Evolutionary conservation across 2,113 vertebrate genomes (phyloP).

Genomic region (Amblyornis subalaris): DNA sequence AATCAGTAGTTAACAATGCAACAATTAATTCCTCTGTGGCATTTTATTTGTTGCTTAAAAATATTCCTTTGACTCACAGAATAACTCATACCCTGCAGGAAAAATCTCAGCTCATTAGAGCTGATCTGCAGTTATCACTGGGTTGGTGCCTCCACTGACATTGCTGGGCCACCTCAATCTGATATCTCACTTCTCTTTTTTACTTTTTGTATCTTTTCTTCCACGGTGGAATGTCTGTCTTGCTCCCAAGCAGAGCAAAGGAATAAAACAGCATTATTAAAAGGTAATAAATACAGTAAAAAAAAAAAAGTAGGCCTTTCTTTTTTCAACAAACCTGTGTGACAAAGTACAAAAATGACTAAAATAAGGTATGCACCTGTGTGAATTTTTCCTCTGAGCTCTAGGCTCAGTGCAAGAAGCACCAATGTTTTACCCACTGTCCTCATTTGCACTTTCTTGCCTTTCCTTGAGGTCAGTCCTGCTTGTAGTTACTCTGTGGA

Average conservation of each 20-base stretch:
- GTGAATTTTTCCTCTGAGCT: background rate
- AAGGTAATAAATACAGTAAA: background rate
- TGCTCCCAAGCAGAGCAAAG: background rate
- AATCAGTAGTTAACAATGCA: constrained; percentile 29
- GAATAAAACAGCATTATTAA: background rate
- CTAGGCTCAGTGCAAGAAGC: background rate
- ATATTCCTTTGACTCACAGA: constrained; percentile 28
- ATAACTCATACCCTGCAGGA: constrained; percentile 13
- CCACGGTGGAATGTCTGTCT: background rate
- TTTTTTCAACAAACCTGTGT: background rate
- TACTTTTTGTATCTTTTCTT: background rate
- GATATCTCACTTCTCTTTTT: background rate
- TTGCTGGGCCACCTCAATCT: background rate
- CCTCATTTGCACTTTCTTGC: background rate
- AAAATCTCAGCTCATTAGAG: constrained; percentile 21
- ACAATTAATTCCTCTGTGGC: constrained; percentile 34
- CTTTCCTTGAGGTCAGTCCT: background rate
- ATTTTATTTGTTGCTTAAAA: constrained; percentile 53
- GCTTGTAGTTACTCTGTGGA: background rate
- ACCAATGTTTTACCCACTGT: background rate
- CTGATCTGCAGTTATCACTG: constrained; percentile 7
- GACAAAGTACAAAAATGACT: background rate
- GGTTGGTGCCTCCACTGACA: background rate
- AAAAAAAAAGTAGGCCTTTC: background rate
- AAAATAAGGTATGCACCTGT: background rate